A percentile compares a stretch with the other conserved stretches of the same genome.
phyloP scores from a whole-genome alignment of 2,888 invertebrate species.

The Crematogaster levior region DNA sequence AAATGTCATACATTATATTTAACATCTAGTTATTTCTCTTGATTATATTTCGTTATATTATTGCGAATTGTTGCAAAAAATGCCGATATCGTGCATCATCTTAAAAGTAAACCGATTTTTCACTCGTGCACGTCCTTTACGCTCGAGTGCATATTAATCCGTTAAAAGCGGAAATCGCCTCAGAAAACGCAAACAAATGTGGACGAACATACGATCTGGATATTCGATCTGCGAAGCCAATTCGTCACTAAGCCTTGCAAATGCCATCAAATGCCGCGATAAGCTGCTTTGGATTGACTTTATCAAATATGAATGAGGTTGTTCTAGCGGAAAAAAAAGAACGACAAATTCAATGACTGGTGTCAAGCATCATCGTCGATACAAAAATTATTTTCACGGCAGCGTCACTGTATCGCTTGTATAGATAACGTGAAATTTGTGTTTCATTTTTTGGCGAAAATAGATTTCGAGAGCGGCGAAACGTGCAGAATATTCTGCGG shows the following conservation, averaged over 20 bases:
- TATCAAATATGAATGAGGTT: constrained; percentile 47
- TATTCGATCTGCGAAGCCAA: constrained; percentile 65
- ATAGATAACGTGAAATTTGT: constrained; percentile 32
- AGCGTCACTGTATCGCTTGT: not conserved
- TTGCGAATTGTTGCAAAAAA: not conserved
- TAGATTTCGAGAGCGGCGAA: not conserved
- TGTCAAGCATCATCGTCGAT: constrained; percentile 1
- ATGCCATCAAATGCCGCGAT: constrained; percentile 29
- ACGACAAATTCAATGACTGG: constrained; percentile 17
- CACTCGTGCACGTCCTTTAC: constrained; percentile 65
- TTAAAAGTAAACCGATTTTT: constrained; percentile 73
- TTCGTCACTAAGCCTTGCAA: constrained; percentile 49
- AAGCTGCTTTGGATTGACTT: constrained; percentile 30
- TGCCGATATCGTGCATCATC: too few relatives aligned
- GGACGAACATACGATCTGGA: constrained; percentile 64
- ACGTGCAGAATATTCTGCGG: not conserved
- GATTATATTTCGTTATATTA: not conserved
- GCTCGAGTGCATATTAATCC: constrained; percentile 75
- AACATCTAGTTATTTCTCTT: too few relatives aligned
- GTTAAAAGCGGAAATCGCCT: constrained; percentile 68
- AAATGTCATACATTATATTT: too few relatives aligned
- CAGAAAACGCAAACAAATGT: constrained; percentile 64
- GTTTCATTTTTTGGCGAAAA: constrained; percentile 21
- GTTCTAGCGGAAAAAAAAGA: constrained; percentile 4
- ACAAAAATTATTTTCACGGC: constrained; percentile 24